Evolutionary conservation across 2,797 vertebrate species (phyloP).

Genomic region (Oceanodroma leucorhoa): DNA sequence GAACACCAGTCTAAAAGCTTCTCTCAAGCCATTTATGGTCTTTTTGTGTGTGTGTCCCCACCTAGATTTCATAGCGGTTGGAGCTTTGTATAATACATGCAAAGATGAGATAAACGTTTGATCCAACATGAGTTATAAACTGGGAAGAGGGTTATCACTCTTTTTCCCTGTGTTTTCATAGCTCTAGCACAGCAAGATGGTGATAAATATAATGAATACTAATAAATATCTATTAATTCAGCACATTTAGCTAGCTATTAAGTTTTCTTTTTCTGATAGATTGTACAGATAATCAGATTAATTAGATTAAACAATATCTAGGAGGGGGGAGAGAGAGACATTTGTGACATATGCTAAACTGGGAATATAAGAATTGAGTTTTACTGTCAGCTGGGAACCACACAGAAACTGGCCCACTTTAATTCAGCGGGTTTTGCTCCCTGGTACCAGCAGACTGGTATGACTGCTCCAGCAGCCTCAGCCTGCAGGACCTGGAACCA

Average conservation of each 20-base stretch:
- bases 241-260: not conserved
- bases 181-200: not conserved
- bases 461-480: not conserved
- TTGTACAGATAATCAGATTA: not conserved
- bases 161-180: not conserved
- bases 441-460: not conserved
- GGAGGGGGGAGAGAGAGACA: not conserved
- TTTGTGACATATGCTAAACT: not conserved
- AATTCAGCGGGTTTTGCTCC: not conserved
- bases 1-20: not conserved
- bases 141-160: not conserved
- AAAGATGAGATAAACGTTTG: not conserved
- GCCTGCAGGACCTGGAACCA: not conserved
- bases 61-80: accelerated
- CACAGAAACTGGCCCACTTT: not conserved
- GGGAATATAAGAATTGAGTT: not conserved
- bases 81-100: accelerated
- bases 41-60: not conserved
- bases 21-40: not conserved
- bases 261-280: not conserved
- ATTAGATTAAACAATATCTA: not conserved
- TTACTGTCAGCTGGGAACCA: not conserved
- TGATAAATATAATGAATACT: not conserved
- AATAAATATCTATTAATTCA: not conserved
- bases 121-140: accelerated